phyloP scores from a whole-genome alignment of 1,140 invertebrate genomes.

The Cepaea nemoralis region DNA sequence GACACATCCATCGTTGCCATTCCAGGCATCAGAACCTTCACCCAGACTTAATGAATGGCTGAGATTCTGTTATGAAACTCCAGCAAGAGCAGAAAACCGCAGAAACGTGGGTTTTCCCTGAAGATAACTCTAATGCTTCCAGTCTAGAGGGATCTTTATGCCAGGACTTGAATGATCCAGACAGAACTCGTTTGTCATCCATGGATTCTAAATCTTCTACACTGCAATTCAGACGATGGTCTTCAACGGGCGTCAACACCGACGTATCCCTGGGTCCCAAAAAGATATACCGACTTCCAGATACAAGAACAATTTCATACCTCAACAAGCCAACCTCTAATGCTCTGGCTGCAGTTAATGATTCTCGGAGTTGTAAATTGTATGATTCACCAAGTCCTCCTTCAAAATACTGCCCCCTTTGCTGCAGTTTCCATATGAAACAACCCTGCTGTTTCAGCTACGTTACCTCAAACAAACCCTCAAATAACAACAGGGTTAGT shows the following conservation, averaged over 20 bases:
- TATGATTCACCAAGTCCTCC: not conserved
- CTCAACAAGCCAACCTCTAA: not conserved
- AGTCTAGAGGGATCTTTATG: not conserved
- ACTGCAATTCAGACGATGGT: not conserved
- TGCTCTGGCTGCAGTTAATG: not conserved
- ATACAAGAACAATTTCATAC: not conserved
- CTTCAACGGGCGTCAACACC: slow-evolving; percentile 16
- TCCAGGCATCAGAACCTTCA: not conserved
- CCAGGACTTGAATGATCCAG: not conserved
- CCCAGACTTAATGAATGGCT: slow-evolving; percentile 44
- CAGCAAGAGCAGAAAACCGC: not conserved
- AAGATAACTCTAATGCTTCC: not conserved
- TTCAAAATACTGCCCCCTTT: not conserved
- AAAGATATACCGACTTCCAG: not conserved
- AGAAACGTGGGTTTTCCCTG: not conserved
- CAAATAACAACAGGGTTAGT: not conserved
- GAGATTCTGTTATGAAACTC: slow-evolving; percentile 40
- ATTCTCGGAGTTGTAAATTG: not conserved
- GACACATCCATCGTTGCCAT: not conserved
- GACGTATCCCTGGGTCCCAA: not conserved
- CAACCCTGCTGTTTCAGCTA: not conserved
- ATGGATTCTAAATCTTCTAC: not conserved
- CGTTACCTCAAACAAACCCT: not conserved
- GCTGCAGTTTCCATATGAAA: not conserved
- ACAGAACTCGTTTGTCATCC: not conserved